Base-by-base conservation (phyloP, 2,888 invertebrate species). In the Metallyticus violacea region DNA sequence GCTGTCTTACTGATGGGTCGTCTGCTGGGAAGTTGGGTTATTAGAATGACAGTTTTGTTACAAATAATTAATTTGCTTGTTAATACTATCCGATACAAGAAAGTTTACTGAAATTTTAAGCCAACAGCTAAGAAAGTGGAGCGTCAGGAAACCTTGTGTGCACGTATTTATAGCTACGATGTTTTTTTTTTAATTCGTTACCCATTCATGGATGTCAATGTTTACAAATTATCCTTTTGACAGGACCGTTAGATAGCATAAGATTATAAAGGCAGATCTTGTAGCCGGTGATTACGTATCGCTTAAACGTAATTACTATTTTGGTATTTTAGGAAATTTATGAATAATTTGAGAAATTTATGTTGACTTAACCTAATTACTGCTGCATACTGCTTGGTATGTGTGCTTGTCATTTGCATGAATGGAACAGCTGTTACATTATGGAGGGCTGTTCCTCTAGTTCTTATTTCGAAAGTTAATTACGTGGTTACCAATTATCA, bases 1-100 rank as follows among this genome's bases (percentile, higher is more conserved):
- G 9, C 40, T 62, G 2, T 62, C 15, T 62, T 62, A 7, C 40
- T 9, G 22, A 62, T 62, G 40, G 40, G 87, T 87, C 87, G 87
- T 87, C 87, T 87, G 87, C 87, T 87, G 84, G 80, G 79, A 81
- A 79, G 85, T 85, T 87, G 80, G 82, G 86, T 86, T 86, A 86
- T 86, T 85, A 62, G 40, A 62, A 62, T 62, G 40, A 62, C 27
- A 79, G 79, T 26, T 27, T 79, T 26, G 26, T 9, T n/a, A 26
- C 15, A n/a, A 79, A 26, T 22, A 15, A 62, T 22, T 62, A 62
- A 62, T 62, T 62, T 62, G 22, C 22, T 62, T 22, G 9, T 22
- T 62, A 22, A 62, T 22, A 62, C 3, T 62, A 6, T 2, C 15
- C 15, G 40, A 15, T 15, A 62, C 15, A 62, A 22, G 22, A 0